A percentile compares a stretch with the other conserved stretches of the same genome.
These are phyloP conservation scores for Magallana ariakensis DNA, from an alignment of 1,140 invertebrate genomes.

Conservation along the genomic window DNA sequence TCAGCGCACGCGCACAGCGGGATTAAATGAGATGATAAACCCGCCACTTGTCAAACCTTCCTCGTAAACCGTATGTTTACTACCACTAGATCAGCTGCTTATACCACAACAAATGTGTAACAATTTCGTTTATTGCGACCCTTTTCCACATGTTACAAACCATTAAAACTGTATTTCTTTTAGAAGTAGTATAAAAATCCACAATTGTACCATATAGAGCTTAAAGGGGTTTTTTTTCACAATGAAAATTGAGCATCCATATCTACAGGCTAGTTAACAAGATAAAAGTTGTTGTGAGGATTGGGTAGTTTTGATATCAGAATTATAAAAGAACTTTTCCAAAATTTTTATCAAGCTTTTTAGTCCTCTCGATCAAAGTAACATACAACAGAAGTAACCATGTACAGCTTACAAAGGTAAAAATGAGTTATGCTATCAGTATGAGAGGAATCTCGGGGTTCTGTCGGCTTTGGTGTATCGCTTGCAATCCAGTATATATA, in stretches of 20 bases:
- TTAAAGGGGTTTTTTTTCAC: no score
- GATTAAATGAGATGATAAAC: conserved; percentile 34
- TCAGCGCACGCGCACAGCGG: conserved; percentile 23
- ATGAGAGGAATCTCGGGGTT: background rate
- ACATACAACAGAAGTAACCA: no score
- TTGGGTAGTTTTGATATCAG: no score
- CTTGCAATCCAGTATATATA: conserved; percentile 11
- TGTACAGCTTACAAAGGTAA: background rate
- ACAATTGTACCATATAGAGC: no score
- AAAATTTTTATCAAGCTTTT: no score
- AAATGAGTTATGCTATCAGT: conserved; percentile 31
- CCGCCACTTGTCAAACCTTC: conserved; percentile 31
- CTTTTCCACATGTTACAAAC: conserved; percentile 11
- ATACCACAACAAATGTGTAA: conserved; percentile 38
- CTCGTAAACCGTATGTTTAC: conserved; percentile 38
- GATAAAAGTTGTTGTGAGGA: no score
- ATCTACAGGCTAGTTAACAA: no score
- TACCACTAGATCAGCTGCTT: background rate
- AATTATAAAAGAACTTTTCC: no score
- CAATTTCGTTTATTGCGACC: conserved; percentile 37
- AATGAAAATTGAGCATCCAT: no score
- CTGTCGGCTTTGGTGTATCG: conserved; percentile 10
- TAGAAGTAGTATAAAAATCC: no score
- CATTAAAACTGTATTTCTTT: background rate
- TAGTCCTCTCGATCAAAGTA: no score